Percentiles rank a stretch among this genome's conserved stretches.
These are phyloP conservation scores for Elmis aenea DNA, from an alignment of 2,888 invertebrate genomes.

Conservation along the genomic window DNA sequence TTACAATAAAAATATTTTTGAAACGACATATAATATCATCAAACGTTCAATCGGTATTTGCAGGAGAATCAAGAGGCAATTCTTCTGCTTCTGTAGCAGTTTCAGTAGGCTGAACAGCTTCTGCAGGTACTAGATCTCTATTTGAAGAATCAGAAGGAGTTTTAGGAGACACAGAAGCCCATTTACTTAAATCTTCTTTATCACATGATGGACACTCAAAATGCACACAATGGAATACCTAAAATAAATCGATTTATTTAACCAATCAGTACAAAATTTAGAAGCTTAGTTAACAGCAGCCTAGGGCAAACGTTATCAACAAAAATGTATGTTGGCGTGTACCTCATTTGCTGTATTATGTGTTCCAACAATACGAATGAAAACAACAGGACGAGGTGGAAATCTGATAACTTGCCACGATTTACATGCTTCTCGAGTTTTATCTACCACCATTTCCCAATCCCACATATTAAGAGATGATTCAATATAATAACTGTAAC, in stretches of 20 bases:
- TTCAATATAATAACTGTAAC: conserved; percentile 95
- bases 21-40: too few species aligned
- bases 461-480: conserved; percentile 87
- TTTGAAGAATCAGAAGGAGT: conserved; percentile 10
- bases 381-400: conserved; percentile 79
- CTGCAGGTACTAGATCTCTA: conserved; percentile 9
- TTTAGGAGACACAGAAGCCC: conserved; percentile 13
- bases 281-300: background rate
- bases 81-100: conserved; percentile 43
- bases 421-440: conserved; percentile 76
- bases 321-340: background rate
- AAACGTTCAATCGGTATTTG: conserved; percentile 14
- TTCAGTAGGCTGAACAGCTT: conserved; percentile 35
- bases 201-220: conserved; percentile 87
- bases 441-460: conserved; percentile 89
- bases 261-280: background rate
- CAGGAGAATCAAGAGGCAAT: conserved; percentile 24
- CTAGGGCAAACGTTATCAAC: background rate
- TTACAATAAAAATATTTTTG: too few species aligned
- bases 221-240: conserved; percentile 98
- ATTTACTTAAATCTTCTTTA: conserved; percentile 30
- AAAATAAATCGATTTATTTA: conserved; percentile 16
- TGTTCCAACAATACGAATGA: conserved; percentile 92
- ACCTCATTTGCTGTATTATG: conserved; percentile 97
- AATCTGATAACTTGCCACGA: conserved; percentile 95